Conservation (phyloP, 2,888 invertebrate genomes). For the Ellobium chinense region DNA sequence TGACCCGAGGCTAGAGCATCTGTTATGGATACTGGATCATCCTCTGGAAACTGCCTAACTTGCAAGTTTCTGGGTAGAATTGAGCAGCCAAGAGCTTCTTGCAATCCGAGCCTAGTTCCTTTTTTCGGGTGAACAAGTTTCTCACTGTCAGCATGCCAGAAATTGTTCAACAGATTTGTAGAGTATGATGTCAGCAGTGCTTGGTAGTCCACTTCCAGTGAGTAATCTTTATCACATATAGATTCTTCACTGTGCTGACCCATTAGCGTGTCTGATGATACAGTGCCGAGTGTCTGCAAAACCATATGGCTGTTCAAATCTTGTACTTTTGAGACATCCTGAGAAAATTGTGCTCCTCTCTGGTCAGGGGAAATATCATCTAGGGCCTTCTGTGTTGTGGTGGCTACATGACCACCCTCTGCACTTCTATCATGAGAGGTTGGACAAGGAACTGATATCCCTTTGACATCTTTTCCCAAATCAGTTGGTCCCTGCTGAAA, state of each 20-base stretch:
- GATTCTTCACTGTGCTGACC: not conserved
- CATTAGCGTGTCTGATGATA: not conserved
- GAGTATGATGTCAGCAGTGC: constrained; percentile 47
- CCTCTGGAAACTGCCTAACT: constrained; percentile 55
- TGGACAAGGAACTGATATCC: too few species aligned
- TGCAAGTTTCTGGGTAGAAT: constrained; percentile 57
- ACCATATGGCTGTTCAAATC: too few species aligned
- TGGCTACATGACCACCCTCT: too few species aligned
- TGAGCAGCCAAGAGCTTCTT: constrained; percentile 51
- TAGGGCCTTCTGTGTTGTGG: too few species aligned
- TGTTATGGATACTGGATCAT: constrained; percentile 81
- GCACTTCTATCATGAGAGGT: too few species aligned
- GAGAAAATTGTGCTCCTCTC: too few species aligned
- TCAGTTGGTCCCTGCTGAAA: too few species aligned
- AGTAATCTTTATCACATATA: not conserved
- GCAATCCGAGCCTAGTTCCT: constrained; percentile 53
- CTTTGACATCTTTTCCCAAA: too few species aligned
- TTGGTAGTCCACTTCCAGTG: constrained; percentile 29
- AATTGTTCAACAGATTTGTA: constrained; percentile 58
- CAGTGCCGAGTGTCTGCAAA: too few species aligned
- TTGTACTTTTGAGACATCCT: too few species aligned
- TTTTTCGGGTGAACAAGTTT: constrained; percentile 63
- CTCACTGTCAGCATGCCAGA: constrained; percentile 61
- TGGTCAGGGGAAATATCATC: not conserved
- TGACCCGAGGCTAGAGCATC: constrained; percentile 81